Evolutionary conservation across 2,113 vertebrate species (phyloP).

Genomic region (Chroicocephalus ridibundus): DNA sequence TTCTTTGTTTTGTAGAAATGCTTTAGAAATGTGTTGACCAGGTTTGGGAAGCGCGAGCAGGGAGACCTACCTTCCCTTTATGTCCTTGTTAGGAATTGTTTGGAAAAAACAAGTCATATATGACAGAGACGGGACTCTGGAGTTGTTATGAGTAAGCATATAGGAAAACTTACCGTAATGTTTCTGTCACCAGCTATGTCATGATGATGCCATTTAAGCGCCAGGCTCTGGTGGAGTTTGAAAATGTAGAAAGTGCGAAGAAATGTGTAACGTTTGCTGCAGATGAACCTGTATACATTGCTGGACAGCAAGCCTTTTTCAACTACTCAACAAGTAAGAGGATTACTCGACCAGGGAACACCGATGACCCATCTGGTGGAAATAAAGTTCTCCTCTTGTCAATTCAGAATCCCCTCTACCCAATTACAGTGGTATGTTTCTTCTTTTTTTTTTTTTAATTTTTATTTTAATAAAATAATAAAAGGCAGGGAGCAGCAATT

Average conservation of each 20-base stretch:
- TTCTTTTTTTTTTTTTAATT: not conserved
- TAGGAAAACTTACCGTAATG: not conserved
- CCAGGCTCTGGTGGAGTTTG: constrained; percentile 94
- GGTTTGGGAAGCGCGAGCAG: not conserved
- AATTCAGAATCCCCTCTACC: constrained; percentile 94
- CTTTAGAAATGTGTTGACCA: not conserved
- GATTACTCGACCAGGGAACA: constrained; percentile 90
- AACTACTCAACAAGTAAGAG: constrained; percentile 96
- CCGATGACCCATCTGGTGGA: constrained; percentile 87
- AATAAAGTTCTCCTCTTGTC: constrained; percentile 94
- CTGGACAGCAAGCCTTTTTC: constrained; percentile 91
- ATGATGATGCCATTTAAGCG: constrained; percentile 98
- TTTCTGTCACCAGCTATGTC: constrained; percentile 81
- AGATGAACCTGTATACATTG: constrained; percentile 84
- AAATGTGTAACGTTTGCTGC: constrained; percentile 85
- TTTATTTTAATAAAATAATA: not conserved
- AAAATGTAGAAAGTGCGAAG: constrained; percentile 86
- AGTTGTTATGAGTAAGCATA: not conserved
- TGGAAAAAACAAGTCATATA: rapidly evolving
- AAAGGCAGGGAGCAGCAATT: not conserved
- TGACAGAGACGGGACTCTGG: not conserved
- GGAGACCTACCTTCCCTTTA: not conserved
- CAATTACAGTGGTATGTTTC: constrained; percentile 89
- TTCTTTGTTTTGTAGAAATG: not conserved
- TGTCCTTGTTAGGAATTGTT: not conserved